Conservation (phyloP, 2,888 invertebrate species). For the Tetanocera ferruginea region DNA sequence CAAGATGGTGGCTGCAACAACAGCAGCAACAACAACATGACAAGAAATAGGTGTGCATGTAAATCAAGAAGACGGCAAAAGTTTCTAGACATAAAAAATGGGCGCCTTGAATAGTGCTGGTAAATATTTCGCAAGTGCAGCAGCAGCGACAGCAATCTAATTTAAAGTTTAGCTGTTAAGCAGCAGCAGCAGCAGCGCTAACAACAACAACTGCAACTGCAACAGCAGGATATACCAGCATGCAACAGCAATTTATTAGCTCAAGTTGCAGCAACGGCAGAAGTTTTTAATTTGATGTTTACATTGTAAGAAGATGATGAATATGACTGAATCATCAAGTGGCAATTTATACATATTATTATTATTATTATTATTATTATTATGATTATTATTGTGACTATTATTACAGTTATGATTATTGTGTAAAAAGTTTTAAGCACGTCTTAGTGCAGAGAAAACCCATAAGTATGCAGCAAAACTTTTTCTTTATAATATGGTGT, state of each 20-base stretch:
- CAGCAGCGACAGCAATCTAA: constrained; percentile 33
- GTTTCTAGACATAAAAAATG: constrained; percentile 37
- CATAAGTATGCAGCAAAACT: too few relatives aligned
- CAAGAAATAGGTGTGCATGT: constrained; percentile 18
- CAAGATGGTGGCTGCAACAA: background rate
- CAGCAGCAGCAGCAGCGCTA: constrained; percentile 27
- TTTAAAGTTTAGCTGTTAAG: constrained; percentile 41
- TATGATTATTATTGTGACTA: too few relatives aligned
- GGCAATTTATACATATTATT: too few relatives aligned
- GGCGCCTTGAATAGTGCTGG: constrained; percentile 3
- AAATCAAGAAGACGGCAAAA: constrained; percentile 31
- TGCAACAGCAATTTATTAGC: constrained; percentile 33
- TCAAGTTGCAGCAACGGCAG: background rate
- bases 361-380: too few relatives aligned
- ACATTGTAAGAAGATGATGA: too few relatives aligned
- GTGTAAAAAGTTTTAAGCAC: too few relatives aligned
- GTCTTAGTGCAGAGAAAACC: too few relatives aligned
- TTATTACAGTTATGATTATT: too few relatives aligned
- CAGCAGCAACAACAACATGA: background rate
- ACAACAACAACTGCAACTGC: constrained; percentile 14
- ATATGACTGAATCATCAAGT: too few relatives aligned
- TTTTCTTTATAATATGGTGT: too few relatives aligned
- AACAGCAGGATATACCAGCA: too few relatives aligned
- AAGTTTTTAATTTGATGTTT: constrained; percentile 2
- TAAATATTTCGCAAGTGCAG: constrained; percentile 9